These are phyloP conservation scores for Acestrorhynchus altus DNA, from an alignment of 2,797 vertebrate species.

Conservation along the genomic window DNA sequence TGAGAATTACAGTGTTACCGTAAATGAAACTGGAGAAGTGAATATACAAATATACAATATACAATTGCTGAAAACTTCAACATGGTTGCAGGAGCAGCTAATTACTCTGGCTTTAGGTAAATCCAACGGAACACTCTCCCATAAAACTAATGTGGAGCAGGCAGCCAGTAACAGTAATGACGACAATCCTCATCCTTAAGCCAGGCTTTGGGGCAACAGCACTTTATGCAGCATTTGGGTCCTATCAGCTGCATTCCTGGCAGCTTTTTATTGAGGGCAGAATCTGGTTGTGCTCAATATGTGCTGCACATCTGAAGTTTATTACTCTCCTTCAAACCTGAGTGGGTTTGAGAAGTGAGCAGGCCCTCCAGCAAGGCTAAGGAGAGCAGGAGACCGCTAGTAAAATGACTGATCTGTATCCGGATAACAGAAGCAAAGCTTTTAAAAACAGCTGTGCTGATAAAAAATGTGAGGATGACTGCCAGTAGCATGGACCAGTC, in stretches of 20 bases:
- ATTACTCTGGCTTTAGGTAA: constrained; percentile 2
- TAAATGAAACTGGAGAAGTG: too few relatives aligned
- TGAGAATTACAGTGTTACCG: too few relatives aligned
- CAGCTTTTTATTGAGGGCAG: constrained; percentile 23
- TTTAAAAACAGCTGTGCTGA: background rate
- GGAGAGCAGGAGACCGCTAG: constrained; percentile 18
- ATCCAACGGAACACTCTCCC: constrained; percentile 16
- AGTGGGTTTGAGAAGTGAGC: constrained; percentile 2
- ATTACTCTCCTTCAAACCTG: constrained; percentile 20
- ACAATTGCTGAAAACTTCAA: background rate
- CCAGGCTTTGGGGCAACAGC: constrained; percentile 9
- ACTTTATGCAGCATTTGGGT: constrained; percentile 37
- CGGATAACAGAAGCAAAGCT: constrained; percentile 11
- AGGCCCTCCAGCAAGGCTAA: constrained; percentile 33
- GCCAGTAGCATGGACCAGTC: background rate
- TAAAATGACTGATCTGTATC: background rate
- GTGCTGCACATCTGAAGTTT: constrained; percentile 27
- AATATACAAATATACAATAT: too few relatives aligned
- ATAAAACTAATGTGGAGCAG: constrained; percentile 35
- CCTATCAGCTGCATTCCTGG: constrained; percentile 32
- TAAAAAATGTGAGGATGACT: background rate
- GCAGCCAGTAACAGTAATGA: constrained; percentile 25
- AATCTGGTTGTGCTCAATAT: constrained; percentile 23
- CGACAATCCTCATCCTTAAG: constrained; percentile 19
- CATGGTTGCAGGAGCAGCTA: background rate